Percentiles rank a stretch among this genome's conserved stretches.
These are phyloP conservation scores for Pseudomugil tenellus DNA, from an alignment of 2,797 vertebrate genomes.

Conservation along the genomic window DNA sequence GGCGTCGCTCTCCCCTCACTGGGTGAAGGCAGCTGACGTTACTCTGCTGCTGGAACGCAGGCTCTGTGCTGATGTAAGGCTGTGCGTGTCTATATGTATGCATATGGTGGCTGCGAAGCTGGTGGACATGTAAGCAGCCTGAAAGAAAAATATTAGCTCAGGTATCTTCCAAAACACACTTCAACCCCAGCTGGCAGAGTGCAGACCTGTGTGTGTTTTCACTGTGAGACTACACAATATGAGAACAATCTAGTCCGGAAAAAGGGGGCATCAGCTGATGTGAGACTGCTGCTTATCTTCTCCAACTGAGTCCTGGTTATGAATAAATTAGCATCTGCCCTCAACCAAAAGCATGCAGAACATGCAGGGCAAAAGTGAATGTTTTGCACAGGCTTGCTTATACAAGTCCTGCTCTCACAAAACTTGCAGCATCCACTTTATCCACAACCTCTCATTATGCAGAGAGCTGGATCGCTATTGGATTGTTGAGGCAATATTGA, in stretches of 20 bases:
- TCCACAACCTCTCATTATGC: neutral
- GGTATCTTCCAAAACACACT: neutral
- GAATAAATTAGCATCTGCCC: constrained; percentile 69
- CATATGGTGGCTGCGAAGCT: constrained; percentile 1
- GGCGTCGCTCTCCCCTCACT: constrained; percentile 25
- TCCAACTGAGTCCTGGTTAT: constrained; percentile 55
- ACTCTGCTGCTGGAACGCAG: constrained; percentile 43
- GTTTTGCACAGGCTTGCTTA: constrained; percentile 5
- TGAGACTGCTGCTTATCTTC: constrained; percentile 35
- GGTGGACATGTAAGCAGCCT: constrained; percentile 16
- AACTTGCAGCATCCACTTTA: neutral
- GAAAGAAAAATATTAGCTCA: constrained; percentile 10
- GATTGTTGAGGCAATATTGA: neutral
- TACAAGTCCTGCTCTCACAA: neutral
- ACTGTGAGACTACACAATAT: neutral
- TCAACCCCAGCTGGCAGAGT: neutral
- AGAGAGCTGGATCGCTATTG: neutral
- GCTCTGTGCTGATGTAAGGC: constrained; percentile 22
- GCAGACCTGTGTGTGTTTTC: neutral
- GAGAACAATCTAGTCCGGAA: neutral
- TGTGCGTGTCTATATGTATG: neutral
- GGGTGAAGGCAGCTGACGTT: constrained; percentile 40
- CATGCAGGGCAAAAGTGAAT: constrained; percentile 8
- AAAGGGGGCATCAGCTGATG: constrained; percentile 2
- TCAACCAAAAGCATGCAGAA: constrained; percentile 20